A percentile compares a stretch with the other conserved stretches of the same genome.
Evolutionary conservation across 2,888 invertebrate genomes (phyloP).

Genomic region (Luperina testacea): DNA sequence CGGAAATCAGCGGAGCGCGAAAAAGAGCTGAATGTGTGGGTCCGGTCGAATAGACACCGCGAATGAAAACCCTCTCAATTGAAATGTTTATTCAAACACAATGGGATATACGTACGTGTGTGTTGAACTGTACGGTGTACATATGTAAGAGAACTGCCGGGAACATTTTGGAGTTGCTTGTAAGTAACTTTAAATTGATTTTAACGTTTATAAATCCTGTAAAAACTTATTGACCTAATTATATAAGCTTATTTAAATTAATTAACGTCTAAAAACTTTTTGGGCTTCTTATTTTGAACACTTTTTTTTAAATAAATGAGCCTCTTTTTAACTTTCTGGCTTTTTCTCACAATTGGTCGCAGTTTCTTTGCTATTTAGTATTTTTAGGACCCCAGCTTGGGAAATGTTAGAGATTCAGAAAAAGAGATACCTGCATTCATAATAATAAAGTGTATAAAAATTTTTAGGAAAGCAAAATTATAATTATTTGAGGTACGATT

Average conservation of each 20-base stretch:
- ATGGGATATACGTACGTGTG: conserved; percentile 70
- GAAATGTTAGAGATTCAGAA: background rate
- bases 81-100: conserved; percentile 87
- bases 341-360: background rate
- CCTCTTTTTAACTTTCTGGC: background rate
- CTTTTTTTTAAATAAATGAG: no score
- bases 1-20: conserved; percentile 79
- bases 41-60: conserved; percentile 80
- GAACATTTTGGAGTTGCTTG: conserved; percentile 8
- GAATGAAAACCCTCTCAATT: conserved; percentile 84
- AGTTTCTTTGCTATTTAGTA: background rate
- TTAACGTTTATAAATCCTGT: background rate
- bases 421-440: background rate
- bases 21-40: conserved; percentile 85
- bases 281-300: background rate
- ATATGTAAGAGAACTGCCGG: conserved; percentile 36
- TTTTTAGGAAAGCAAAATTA: background rate
- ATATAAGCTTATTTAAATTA: background rate
- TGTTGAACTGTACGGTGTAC: conserved; percentile 71
- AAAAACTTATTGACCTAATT: background rate
- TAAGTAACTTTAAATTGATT: conserved; percentile 24
- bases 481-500: no score
- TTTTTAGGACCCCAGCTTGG: background rate
- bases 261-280: background rate
- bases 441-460: background rate